A percentile compares a stretch with the other conserved stretches of the same genome.
These are phyloP conservation scores for Helicoverpa armigera DNA, from an alignment of 1,140 invertebrate genomes.

Conservation along the genomic window DNA sequence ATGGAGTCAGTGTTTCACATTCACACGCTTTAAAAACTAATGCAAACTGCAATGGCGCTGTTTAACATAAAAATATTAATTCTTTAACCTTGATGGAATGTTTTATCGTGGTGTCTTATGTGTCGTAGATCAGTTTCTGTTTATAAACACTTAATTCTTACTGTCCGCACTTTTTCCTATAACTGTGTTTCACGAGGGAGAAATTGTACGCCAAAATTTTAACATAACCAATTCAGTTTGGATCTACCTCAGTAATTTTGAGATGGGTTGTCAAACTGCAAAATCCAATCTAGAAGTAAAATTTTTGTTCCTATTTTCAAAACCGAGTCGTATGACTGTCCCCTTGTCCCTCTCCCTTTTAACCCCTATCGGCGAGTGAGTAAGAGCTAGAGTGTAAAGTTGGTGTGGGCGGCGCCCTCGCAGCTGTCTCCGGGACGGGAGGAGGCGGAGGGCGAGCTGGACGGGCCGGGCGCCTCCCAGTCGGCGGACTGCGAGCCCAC, in stretches of 20 bases:
- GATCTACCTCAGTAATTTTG: too few relatives aligned
- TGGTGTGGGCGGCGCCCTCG: constrained; percentile 47
- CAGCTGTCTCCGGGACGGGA: constrained; percentile 94
- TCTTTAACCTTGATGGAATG: neutral
- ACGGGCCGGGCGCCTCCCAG: constrained; percentile 93
- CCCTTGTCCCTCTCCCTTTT: neutral
- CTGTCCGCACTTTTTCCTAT: neutral
- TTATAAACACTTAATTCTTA: neutral
- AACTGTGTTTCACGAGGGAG: too few relatives aligned
- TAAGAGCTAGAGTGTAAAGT: constrained; percentile 48
- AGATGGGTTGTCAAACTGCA: too few relatives aligned
- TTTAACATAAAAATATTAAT: neutral
- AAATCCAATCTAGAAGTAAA: too few relatives aligned
- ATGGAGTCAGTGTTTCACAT: constrained; percentile 37
- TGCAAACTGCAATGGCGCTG: constrained; percentile 11
- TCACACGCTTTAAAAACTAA: constrained; percentile 32
- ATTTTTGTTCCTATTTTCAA: neutral
- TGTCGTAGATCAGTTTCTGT: neutral
- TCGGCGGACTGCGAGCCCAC: constrained; percentile 97
- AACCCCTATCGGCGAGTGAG: neutral
- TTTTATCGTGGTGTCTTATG: neutral
- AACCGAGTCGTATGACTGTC: neutral
- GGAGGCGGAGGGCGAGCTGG: constrained; percentile 92
- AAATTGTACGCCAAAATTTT: too few relatives aligned
- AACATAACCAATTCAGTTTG: too few relatives aligned